A percentile compares a stretch with the other conserved stretches of the same genome.
Evolutionary conservation across 2,797 vertebrate species (phyloP).

Genomic region (Sebastes ruberrimus): DNA sequence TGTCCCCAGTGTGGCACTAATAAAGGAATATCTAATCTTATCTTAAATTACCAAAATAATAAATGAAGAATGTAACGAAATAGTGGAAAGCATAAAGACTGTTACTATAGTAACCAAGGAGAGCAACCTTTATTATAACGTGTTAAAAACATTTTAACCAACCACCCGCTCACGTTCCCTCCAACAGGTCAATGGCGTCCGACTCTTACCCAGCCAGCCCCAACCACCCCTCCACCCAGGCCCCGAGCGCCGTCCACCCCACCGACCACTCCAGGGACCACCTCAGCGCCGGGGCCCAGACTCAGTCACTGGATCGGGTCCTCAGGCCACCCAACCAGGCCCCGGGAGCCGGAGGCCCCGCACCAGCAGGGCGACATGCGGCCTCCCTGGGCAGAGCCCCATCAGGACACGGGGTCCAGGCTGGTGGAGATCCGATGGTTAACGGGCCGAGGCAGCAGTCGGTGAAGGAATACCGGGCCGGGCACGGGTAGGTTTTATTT

Average conservation of each 20-base stretch:
- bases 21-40: too few relatives aligned
- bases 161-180: not conserved
- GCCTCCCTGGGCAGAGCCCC: slow-evolving; percentile 86
- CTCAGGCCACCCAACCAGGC: slow-evolving; percentile 83
- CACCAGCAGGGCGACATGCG: slow-evolving; percentile 71
- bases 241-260: slow-evolving; percentile 78
- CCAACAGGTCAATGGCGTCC: slow-evolving; percentile 85
- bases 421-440: slow-evolving; percentile 82
- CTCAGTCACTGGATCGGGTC: slow-evolving; percentile 85
- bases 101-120: too few relatives aligned
- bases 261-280: slow-evolving; percentile 82
- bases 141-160: too few relatives aligned
- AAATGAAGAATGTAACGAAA: not conserved
- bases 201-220: slow-evolving; percentile 91
- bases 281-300: slow-evolving; percentile 78
- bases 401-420: slow-evolving; percentile 78
- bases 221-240: slow-evolving; percentile 86
- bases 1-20: too few relatives aligned
- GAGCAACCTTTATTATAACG: too few relatives aligned
- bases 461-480: slow-evolving; percentile 87
- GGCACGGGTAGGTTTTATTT: slow-evolving; percentile 54
- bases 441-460: slow-evolving; percentile 90
- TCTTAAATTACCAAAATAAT: not conserved
- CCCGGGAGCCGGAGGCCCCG: slow-evolving; percentile 55
- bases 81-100: not conserved